Base-by-base conservation (phyloP, 2,113 vertebrate genomes). In the Cisticola juncidis region DNA sequence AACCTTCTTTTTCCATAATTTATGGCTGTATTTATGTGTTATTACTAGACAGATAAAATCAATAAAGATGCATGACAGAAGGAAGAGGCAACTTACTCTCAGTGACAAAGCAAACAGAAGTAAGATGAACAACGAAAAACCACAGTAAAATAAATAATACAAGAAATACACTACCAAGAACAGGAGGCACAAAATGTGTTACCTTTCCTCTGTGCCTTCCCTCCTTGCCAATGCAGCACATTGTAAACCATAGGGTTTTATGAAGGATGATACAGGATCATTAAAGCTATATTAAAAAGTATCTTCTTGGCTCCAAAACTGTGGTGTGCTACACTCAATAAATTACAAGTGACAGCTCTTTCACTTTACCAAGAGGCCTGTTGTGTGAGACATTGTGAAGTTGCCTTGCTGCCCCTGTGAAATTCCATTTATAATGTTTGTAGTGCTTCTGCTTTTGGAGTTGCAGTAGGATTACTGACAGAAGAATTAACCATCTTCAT, bases 321-420 rank as follows among this genome's bases (percentile, higher is more conserved):
- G 19, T 24, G 14, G 56, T 36, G 19, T 40, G 42, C 25, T 74
- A 69, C 66, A 19, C 48, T 95, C 89, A 65, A n/a, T 82, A 88
- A 90, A 96, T 86, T 38, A 77, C 15, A 94, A 86, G 56, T 50
- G 72, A 96, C 86, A 84, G 77, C 33, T 77, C 86, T 66, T 94
- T 61, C 58, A 50, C 60, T 86, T 73, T 19, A 77, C 36, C 85
- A 84, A 81, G 2, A 25, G n/a, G 45, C 8, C 36, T 57, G 33
- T 70, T 73, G 22, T 58, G 57, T 9, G 36, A 81, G 36, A 76
- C 62, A 35, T 36, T 5, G 35, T 56, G 40, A 62, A 76, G n/a
- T 26, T 86, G 68, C 68, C 88, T 53, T 9, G 3, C 29, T 54
- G 35, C 35, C 13, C 35, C 69, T 33, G 29, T 47, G 60, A 96